Base-by-base conservation (phyloP, 1,140 invertebrate genomes). In the Lordiphosa stackelbergi region DNA sequence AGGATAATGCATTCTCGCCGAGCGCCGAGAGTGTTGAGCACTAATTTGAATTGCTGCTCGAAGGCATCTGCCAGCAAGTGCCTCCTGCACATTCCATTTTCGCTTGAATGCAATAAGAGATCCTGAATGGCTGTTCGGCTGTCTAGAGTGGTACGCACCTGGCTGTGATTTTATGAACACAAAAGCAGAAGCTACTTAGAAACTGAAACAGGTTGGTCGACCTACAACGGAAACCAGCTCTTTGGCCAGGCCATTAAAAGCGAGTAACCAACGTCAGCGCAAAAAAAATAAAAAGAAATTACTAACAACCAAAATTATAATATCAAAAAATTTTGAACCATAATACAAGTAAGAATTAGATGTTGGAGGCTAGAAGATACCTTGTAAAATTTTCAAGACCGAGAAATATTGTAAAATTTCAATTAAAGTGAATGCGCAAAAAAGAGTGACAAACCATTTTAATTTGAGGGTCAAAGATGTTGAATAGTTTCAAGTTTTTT, bases 31-130 rank as follows among this genome's bases (percentile, higher is more conserved):
- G 69, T 78, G 69, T 68, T 61, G 74, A 70, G 48, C 56, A 73
- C 74, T 79, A 78, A 81, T 81, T 81, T 71, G 73, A 77, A 77
- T 74, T 58, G 61, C 65, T 49, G 40, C 51, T 47, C 49, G 28
- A 8, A 7, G 48, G 58, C 74, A 78, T 73, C 73, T 73, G 69
- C 62, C 28, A 8, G 28, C 63, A 55, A 51, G 53, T 38, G 60
- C 49, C 34, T 43, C 10, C 37, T 63, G 40, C 36, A 24, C 55
- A 40, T 31, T 36, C 54, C 59, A 58, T 61, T 56, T 79, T 79
- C 75, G 71, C 60, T 61, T 61, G 75, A 81, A 81, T 81, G 75
- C 75, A 81, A 79, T 54, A 53, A 61, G 37, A 59, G 72, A 68
- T 81, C 71, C 75, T 69, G 70, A 46, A 12, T 37, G 22, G 4